Evolutionary conservation across 2,888 invertebrate genomes (phyloP), one percentile per base, ranked within the genome.

Genomic region (Caenorhabditis uteleia): DNA sequence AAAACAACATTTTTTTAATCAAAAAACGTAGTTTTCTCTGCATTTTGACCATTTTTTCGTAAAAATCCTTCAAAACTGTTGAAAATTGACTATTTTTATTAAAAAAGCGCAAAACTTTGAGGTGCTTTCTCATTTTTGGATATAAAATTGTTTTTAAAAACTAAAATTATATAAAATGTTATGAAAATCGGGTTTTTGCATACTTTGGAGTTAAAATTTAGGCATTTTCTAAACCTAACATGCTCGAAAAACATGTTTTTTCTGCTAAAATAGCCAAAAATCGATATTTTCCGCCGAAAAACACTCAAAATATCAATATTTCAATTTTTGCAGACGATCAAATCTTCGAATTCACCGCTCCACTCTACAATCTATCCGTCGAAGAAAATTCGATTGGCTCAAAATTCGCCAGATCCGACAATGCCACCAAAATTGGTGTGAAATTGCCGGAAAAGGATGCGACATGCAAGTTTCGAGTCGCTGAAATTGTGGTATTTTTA

Each of bases 341-440:
- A 38, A 45, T 56, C 29, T 89, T 91, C 84, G 88, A 87, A 72
- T 94, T 95, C 86, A 88, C 89, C 16, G 87, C 88, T 77, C 84
- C 88, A 34, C 84, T 88, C 23, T 95, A 93, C 88, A 93, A 93
- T 87, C 90, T 91, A 80, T 90, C 90, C 84, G 90, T 95, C 81
- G 89, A 91, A 57, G 97, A 97, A 86, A 94, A 95, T 43, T 58
- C 60, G 25, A 56, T 59, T 23, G 65, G 70, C n/a, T 44, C 53
- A n/a, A 69, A 59, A 59, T 74, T 45, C 40, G 68, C 69, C 26
- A 39, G 67, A 25, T 86, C 88, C 60, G 88, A 89, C 54, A 89
- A 89, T 76, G 65, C 75, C 8, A 68, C 70, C n/a, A 89, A 90
- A 75, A 91, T 93, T 88, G 95, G 94, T 65, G 89, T 94, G 70